Evolutionary conservation across 30 jellyfish, hydroid and myxozoan genomes (phyloP).

Genomic region (Catostylus mosaicus): DNA sequence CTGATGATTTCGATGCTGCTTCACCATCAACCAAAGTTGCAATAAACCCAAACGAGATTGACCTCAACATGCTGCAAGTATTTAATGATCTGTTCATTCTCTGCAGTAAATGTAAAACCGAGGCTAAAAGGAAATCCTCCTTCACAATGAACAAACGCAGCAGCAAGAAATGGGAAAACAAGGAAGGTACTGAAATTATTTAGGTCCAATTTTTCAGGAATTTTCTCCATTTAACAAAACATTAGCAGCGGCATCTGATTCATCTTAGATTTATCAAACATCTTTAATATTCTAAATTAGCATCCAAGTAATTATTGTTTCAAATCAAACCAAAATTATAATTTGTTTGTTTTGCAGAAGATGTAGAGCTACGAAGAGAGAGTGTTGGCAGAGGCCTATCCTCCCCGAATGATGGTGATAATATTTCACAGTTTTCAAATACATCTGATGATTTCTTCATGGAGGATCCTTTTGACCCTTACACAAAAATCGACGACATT

Average conservation of each 20-base stretch:
- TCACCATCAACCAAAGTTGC: neutral
- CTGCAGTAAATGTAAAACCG: slow-evolving; percentile 29
- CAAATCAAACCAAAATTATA: too few relatives aligned
- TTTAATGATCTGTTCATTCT: slow-evolving; percentile 45
- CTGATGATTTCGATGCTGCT: slow-evolving; percentile 10
- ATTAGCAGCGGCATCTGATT: too few relatives aligned
- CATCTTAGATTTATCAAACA: too few relatives aligned
- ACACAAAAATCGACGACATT: slow-evolving; percentile 14
- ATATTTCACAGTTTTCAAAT: neutral
- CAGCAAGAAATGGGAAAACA: slow-evolving; percentile 1
- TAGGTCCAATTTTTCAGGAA: too few relatives aligned
- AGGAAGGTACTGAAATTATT: neutral
- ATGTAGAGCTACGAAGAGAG: neutral
- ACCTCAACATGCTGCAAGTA: slow-evolving; percentile 13
- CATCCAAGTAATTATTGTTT: too few relatives aligned
- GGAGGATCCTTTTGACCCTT: slow-evolving; percentile 14
- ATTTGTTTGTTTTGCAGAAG: neutral
- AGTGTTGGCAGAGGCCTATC: slow-evolving; percentile 2
- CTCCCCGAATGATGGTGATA: neutral
- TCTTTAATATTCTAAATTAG: too few relatives aligned
- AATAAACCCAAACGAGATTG: neutral
- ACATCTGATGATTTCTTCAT: slow-evolving; percentile 14
- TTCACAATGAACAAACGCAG: neutral
- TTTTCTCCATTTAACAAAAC: too few relatives aligned
- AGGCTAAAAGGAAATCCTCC: neutral